Base-by-base conservation (phyloP, 2,113 vertebrate species). In the Hassar affinis region DNA sequence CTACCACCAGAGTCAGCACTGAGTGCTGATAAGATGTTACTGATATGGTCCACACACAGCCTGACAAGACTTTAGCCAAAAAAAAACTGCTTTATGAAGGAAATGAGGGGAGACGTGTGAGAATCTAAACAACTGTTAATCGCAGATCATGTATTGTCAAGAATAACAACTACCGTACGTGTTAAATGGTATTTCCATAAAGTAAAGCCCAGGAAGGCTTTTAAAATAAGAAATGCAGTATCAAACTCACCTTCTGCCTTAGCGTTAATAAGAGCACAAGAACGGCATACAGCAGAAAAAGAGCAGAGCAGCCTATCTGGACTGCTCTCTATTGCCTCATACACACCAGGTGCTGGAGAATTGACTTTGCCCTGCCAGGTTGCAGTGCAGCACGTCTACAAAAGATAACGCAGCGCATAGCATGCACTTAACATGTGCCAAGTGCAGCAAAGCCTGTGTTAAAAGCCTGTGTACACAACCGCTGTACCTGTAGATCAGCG, bases 361-460 rank as follows among this genome's bases (percentile, higher is more conserved):
- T 89, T 88, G 90, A 93, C 93, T 94, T 92, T 94, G 91, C 85
- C 90, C 91, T 85, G 79, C 86, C 83, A 82, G 49, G 86, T 25
- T 82, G 76, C 80, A 75, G 88, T 88, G 80, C 90, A 84, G 81
- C 88, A 85, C 83, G 85, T 86, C 57, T 81, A 87, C 84, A 85
- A 85, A 88, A 85, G 91, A 94, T 92, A 93, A 89, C 4, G 2
- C 27, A 35, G 51, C 78, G 6, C 18, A 35, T 17, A 57, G 83
- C 52, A 47, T 42, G 52, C 86, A 74, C 52, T 25, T 81, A 81
- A 78, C 14, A 61, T 56, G 89, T 84, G 56, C 62, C 47, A 30
- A 35, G 33, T 54, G 10, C 68, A 42, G n/a, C 25, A 85, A 80
- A 89, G 85, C 84, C 84, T 90, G 89, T 88, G 87, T 86, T 33